Base-by-base conservation (phyloP, 92 coral and sea anemone genomes). In the Anthopleura xanthogrammica region DNA sequence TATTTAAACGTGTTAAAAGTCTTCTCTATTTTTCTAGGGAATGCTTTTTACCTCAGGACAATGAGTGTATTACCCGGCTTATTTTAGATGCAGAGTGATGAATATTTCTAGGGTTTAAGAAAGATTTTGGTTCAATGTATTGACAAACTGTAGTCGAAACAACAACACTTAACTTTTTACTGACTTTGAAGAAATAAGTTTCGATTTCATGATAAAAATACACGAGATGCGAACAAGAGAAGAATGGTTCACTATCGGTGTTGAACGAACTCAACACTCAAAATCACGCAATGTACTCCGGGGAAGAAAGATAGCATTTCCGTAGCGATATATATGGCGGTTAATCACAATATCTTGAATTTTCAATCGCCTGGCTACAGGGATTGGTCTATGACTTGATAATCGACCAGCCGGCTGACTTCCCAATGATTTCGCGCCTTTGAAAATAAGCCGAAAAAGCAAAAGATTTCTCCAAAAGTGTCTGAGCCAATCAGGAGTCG, bases 141-240 rank as follows among this genome's bases (percentile, higher is more conserved):
- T 55, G 79, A 70, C 43, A 82, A n/a, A 13, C 39, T 78, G 41
- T 24, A 43, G 72, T 48, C 55, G 82, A 22, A 80, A 74, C 87
- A 83, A 77, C 78, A 9, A 83, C 89, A 93, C 95, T 93, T 93
- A 93, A 93, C 98, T 93, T 89, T 75, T 52, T 41, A 60, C 57
- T 93, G 98, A 93, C 98, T 93, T 93, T 89, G 81, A 58, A 77
- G 86, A 87, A 83, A 89, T 71, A 71, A 85, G 62, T 54, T 84
- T 89, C 85, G 90, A 86, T 86, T 82, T 50, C 62, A 71, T 80
- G 88, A 87, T 92, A 82, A 93, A 91, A 89, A 86, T 85, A 87
- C 86, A 75, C 92, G 62, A 12, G 36, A 19, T 75, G 5, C 41
- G 74, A 76, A 65, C 7, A 73, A 60, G 77, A 50, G 42, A 79